Evolutionary conservation across 1,140 invertebrate genomes (phyloP).

Genomic region (Streblospio benedicti): DNA sequence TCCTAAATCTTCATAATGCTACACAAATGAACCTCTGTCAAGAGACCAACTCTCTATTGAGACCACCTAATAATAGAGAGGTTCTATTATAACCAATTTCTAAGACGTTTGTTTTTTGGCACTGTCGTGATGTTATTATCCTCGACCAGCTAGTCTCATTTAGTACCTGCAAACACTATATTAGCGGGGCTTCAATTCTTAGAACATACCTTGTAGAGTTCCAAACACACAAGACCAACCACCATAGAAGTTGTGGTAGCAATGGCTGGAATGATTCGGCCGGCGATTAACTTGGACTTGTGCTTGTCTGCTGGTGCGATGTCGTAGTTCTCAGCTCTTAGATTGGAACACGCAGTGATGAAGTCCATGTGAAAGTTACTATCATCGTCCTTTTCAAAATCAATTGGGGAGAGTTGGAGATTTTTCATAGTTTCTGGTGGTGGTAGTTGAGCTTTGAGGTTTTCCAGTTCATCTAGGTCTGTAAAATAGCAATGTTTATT

Average conservation of each 20-base stretch:
- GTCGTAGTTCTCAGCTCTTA: conserved; percentile 91
- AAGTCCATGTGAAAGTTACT: conserved; percentile 98
- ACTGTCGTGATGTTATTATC: no score
- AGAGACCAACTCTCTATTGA: no score
- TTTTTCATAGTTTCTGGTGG: conserved; percentile 27
- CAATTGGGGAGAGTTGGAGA: conserved; percentile 71
- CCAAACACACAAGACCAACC: conserved; percentile 84
- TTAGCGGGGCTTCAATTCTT: no score
- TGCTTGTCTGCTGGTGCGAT: conserved; percentile 89
- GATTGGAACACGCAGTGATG: conserved; percentile 92
- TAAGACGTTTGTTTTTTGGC: no score
- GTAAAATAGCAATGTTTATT: no score
- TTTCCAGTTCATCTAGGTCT: conserved; percentile 33
- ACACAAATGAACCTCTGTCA: no score
- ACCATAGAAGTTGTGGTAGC: conserved; percentile 97
- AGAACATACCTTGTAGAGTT: conserved; percentile 76
- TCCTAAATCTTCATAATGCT: no score
- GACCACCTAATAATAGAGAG: no score
- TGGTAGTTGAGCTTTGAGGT: conserved; percentile 31
- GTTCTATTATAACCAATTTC: no score
- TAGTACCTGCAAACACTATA: no score
- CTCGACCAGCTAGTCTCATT: no score
- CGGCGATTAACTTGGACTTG: conserved; percentile 93
- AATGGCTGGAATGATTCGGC: conserved; percentile 98
- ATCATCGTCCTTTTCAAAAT: conserved; percentile 99